Percentiles rank a stretch among this genome's conserved stretches.
phyloP scores from a whole-genome alignment of 2,797 vertebrate genomes.

The Phoeniculus purpureus region DNA sequence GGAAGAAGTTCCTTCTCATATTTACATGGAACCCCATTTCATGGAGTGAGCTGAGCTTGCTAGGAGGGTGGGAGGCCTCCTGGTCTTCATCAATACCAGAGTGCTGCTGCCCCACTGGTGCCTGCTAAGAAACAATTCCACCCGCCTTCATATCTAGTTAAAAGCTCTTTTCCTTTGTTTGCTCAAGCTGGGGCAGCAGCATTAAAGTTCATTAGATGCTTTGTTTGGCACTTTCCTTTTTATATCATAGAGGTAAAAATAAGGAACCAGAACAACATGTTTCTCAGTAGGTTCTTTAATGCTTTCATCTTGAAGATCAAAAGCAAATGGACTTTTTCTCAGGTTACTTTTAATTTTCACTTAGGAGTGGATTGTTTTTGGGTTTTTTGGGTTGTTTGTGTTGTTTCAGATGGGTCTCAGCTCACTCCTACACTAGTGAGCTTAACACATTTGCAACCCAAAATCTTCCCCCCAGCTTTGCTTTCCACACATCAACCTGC shows the following conservation, averaged over 20 bases:
- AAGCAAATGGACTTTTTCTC: neutral
- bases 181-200: neutral
- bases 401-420: neutral
- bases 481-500: neutral
- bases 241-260: neutral
- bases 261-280: neutral
- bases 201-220: neutral
- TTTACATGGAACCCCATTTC: too few relatives aligned
- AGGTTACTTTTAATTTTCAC: neutral
- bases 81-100: too few relatives aligned
- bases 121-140: too few relatives aligned
- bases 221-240: neutral
- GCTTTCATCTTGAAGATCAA: neutral
- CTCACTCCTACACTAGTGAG: neutral
- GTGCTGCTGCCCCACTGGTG: too few relatives aligned
- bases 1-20: too few relatives aligned
- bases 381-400: neutral
- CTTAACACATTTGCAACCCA: neutral
- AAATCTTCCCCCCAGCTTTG: neutral
- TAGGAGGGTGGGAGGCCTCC: too few relatives aligned
- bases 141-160: too few relatives aligned
- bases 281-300: neutral
- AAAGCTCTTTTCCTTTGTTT: neutral
- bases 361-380: too few relatives aligned
- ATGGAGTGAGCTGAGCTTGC: too few relatives aligned